These are phyloP conservation scores for Toxotes jaculatrix DNA, from an alignment of 2,113 vertebrate genomes.

Conservation along the genomic window DNA sequence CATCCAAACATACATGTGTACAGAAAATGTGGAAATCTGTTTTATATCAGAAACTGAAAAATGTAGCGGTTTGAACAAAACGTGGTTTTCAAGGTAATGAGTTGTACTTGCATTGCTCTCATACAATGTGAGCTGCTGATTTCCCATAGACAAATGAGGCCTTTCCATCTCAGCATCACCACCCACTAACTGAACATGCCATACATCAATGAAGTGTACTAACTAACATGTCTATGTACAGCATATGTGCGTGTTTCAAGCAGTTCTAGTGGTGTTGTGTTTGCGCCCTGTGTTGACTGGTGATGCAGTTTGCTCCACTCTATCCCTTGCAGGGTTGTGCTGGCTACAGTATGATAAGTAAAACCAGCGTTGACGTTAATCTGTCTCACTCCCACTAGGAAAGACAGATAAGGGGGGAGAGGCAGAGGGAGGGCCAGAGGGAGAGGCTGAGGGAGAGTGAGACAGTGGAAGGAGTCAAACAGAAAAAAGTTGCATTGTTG, in stretches of 20 bases:
- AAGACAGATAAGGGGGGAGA: slow-evolving; percentile 81
- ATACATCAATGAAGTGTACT: not conserved
- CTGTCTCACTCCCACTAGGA: slow-evolving; percentile 86
- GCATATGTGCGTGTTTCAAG: not conserved
- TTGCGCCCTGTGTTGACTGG: slow-evolving; percentile 46
- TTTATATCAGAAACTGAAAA: slow-evolving; percentile 5
- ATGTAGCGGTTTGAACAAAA: not conserved
- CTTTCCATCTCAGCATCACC: not conserved
- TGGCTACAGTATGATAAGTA: slow-evolving; percentile 88
- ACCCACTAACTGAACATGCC: not conserved
- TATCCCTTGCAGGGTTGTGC: slow-evolving; percentile 84
- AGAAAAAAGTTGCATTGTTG: slow-evolving; percentile 52
- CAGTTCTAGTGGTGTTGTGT: slow-evolving; percentile 7
- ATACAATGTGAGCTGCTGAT: not conserved
- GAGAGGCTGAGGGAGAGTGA: slow-evolving; percentile 70
- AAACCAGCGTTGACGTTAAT: slow-evolving; percentile 89
- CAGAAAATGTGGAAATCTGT: not conserved
- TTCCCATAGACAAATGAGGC: no score
- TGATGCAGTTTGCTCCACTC: slow-evolving; percentile 71
- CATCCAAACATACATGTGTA: slow-evolving; percentile 17
- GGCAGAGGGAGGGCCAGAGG: slow-evolving; percentile 53
- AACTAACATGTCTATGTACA: not conserved
- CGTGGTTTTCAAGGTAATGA: not conserved
- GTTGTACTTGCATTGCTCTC: not conserved
- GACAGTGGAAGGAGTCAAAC: slow-evolving; percentile 51